phyloP scores from a whole-genome alignment of 2,113 vertebrate genomes.

The Bombycilla garrulus region DNA sequence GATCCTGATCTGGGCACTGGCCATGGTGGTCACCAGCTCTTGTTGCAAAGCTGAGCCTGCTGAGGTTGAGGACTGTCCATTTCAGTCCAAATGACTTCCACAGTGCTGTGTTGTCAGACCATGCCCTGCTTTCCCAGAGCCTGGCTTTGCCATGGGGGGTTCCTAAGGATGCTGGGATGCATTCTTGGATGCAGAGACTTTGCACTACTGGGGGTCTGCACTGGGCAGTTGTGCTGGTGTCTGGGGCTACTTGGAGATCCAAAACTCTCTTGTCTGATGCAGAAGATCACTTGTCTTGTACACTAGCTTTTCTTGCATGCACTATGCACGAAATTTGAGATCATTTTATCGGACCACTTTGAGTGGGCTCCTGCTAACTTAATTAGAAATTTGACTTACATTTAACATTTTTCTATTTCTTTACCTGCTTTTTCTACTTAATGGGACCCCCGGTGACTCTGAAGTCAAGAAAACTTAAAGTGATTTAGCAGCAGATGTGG shows the following conservation, averaged over 20 bases:
- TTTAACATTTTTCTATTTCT: background rate
- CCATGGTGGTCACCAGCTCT: background rate
- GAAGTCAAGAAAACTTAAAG: background rate
- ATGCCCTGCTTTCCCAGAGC: fast-evolving
- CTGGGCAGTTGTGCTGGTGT: background rate
- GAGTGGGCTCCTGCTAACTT: background rate
- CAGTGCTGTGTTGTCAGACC: background rate
- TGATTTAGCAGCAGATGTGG: background rate
- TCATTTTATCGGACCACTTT: background rate
- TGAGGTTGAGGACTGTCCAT: fast-evolving
- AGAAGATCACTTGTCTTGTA: background rate
- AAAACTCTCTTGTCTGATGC: background rate
- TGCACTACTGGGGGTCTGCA: background rate
- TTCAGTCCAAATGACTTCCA: background rate
- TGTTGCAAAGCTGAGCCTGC: background rate
- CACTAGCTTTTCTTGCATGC: background rate
- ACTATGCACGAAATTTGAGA: fast-evolving
- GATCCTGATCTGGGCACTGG: fast-evolving
- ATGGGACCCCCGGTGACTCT: background rate
- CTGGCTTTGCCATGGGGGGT: background rate
- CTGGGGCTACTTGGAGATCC: background rate
- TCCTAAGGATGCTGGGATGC: background rate
- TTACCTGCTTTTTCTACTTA: background rate
- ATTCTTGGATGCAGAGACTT: background rate
- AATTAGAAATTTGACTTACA: background rate